These are phyloP conservation scores for Tyrannus savana DNA, from an alignment of 2,113 vertebrate genomes.

Conservation along the genomic window DNA sequence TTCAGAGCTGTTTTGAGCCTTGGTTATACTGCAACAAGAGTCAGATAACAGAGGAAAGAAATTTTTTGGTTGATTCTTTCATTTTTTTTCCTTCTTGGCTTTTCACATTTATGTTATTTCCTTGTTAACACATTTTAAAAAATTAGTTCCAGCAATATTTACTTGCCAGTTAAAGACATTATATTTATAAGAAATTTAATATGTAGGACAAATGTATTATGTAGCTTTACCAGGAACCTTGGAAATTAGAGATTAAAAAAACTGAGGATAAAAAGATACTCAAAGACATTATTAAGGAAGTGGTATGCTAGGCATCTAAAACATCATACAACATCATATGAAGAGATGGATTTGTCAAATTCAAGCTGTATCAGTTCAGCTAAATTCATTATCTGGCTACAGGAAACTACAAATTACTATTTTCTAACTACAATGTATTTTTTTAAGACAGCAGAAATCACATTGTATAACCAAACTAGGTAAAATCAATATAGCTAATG, in stretches of 20 bases:
- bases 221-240: neutral
- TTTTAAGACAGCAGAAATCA: neutral
- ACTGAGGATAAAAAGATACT: neutral
- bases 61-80: neutral
- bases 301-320: neutral
- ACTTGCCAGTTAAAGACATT: neutral
- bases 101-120: neutral
- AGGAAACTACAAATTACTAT: neutral
- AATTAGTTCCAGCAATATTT: neutral
- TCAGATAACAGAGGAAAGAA: neutral
- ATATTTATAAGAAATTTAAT: neutral
- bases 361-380: neutral
- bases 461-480: neutral
- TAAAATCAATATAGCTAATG: neutral
- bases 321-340: neutral
- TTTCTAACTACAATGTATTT: neutral
- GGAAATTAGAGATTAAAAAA: neutral
- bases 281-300: neutral
- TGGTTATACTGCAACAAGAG: neutral
- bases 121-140: neutral
- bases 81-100: neutral
- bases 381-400: neutral
- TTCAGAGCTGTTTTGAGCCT: neutral
- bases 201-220: neutral
- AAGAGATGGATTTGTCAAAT: neutral